Evolutionary conservation across 2,797 vertebrate genomes (phyloP).

Genomic region (Pseudochromis fuscus): DNA sequence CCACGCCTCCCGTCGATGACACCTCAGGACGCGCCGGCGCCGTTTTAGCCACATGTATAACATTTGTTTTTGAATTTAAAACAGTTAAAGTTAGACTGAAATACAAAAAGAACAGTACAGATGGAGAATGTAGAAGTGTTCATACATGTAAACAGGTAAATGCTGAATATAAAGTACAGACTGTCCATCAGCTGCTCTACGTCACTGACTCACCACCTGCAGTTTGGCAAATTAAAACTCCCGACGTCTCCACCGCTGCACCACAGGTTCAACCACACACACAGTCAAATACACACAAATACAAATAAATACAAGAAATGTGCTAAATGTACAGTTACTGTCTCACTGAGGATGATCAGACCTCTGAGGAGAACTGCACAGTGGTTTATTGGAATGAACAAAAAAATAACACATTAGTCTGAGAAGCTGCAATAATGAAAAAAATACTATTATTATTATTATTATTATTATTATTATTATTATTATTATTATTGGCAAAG

Average conservation of each 20-base stretch:
- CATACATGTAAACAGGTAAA: conserved; percentile 26
- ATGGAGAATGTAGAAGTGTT: conserved; percentile 1
- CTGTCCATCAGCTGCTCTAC: not conserved
- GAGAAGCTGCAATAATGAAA: too few species aligned
- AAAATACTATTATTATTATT: too few species aligned
- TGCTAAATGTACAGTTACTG: too few species aligned
- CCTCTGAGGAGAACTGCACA: too few species aligned
- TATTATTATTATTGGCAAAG: too few species aligned
- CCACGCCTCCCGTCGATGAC: not conserved
- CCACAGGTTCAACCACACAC: too few species aligned
- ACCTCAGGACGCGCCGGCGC: not conserved
- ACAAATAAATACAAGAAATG: too few species aligned
- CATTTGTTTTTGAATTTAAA: not conserved
- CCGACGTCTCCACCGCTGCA: conserved; percentile 3
- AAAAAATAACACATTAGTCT: too few species aligned
- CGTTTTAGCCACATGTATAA: conserved; percentile 15
- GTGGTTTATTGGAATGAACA: too few species aligned
- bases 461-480: too few species aligned
- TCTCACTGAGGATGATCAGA: too few species aligned
- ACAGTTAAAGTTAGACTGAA: conserved; percentile 1
- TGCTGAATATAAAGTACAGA: not conserved
- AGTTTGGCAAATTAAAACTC: conserved; percentile 8
- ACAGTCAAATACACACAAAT: too few species aligned
- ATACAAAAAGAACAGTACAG: conserved; percentile 46
- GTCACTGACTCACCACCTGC: not conserved